Evolutionary conservation across 2,113 vertebrate species (phyloP).

Genomic region (Baryphthengus martii): DNA sequence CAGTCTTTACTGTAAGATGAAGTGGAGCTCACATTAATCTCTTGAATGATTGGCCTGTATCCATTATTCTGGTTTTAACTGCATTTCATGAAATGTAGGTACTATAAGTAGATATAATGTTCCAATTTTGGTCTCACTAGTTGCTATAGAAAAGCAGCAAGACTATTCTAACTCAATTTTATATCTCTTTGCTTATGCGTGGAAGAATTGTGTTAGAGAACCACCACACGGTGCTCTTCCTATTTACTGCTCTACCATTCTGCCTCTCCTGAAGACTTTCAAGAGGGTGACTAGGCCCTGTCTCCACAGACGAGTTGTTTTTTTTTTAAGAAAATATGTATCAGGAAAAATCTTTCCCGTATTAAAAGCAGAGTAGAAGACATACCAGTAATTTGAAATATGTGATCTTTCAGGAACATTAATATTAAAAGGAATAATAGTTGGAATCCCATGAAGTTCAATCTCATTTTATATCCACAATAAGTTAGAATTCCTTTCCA

Average conservation of each 20-base stretch:
- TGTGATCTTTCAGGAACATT: neutral
- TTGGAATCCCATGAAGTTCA: neutral
- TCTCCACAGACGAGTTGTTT: neutral
- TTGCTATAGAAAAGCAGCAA: neutral
- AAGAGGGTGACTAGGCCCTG: neutral
- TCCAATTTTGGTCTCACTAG: neutral
- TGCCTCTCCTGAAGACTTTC: neutral
- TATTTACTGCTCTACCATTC: neutral
- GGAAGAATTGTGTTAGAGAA: neutral
- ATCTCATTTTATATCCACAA: neutral
- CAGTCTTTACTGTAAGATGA: neutral
- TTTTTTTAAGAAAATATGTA: neutral
- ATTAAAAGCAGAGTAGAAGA: neutral
- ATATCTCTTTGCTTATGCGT: neutral
- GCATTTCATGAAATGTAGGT: neutral
- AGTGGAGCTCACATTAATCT: neutral
- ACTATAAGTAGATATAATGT: neutral
- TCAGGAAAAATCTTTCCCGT: neutral
- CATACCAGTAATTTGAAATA: neutral
- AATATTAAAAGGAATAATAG: neutral
- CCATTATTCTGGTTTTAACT: neutral
- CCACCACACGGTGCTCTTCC: neutral
- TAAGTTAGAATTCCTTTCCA: neutral
- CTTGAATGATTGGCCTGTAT: neutral
- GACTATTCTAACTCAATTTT: neutral